These are phyloP conservation scores for Rynchops niger DNA, from an alignment of 2,113 vertebrate genomes.

Conservation along the genomic window DNA sequence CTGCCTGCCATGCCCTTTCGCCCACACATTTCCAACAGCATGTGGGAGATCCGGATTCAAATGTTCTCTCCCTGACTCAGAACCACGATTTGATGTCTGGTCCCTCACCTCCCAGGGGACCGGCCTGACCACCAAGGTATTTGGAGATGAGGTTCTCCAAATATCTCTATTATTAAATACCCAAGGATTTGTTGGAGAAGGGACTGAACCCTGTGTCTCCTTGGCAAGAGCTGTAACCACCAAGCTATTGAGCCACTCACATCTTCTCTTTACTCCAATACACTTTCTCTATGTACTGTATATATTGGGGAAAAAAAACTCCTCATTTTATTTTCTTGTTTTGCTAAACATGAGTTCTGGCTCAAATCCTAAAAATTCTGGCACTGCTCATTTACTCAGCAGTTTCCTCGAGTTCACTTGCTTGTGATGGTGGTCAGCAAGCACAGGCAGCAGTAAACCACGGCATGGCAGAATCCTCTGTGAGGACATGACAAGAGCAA, in stretches of 20 bases:
- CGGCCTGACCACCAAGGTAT: not conserved
- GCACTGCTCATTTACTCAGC: not conserved
- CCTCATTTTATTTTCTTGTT: not conserved
- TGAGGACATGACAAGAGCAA: not conserved
- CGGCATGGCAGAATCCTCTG: not conserved
- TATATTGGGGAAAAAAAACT: not conserved
- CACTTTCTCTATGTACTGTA: not conserved
- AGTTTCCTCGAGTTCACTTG: not conserved
- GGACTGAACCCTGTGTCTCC: not conserved
- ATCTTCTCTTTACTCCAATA: not conserved
- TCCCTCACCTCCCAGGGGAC: not conserved
- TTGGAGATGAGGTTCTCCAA: conserved; percentile 7
- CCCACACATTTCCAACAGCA: conserved; percentile 1
- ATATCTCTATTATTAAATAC: not conserved
- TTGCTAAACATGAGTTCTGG: not conserved
- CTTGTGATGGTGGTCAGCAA: not conserved
- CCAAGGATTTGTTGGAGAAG: not conserved
- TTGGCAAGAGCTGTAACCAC: not conserved
- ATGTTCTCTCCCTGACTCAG: conserved; percentile 13
- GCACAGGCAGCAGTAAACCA: not conserved
- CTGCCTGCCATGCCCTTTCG: not conserved
- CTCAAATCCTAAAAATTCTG: not conserved
- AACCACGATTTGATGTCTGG: not conserved
- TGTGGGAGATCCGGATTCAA: not conserved
- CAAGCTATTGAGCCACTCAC: not conserved